These are phyloP conservation scores for Drosophila murphyi DNA, from an alignment of 1,140 invertebrate genomes.

Conservation along the genomic window DNA sequence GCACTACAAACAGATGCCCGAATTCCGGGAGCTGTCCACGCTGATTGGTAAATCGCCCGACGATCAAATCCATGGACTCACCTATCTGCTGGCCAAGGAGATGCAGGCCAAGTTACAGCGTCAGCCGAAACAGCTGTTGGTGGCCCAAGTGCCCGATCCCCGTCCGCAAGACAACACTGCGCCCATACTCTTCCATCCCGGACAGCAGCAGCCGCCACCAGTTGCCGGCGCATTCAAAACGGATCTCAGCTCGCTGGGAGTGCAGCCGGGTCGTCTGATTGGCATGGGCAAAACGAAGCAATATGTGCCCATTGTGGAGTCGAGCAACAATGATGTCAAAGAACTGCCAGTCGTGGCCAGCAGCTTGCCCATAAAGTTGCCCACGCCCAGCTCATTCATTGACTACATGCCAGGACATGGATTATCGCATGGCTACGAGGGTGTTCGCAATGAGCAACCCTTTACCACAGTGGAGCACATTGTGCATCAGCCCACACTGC, in stretches of 20 bases:
- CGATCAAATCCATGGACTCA: constrained; percentile 81
- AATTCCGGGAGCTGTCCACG: constrained; percentile 74
- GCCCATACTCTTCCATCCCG: constrained; percentile 73
- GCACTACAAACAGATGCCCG: constrained; percentile 70
- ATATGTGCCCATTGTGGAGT: constrained; percentile 78
- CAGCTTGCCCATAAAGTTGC: constrained; percentile 42
- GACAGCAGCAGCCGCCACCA: constrained; percentile 6
- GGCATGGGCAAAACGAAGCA: constrained; percentile 75
- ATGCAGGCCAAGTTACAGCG: constrained; percentile 78
- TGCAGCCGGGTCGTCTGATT: constrained; percentile 66
- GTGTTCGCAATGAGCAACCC: constrained; percentile 44
- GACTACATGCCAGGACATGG: constrained; percentile 69
- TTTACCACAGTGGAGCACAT: constrained; percentile 63
- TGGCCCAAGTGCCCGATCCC: constrained; percentile 10
- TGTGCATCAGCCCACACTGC: constrained; percentile 58
- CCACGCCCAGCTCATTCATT: constrained; percentile 68
- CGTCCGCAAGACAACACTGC: constrained; percentile 73
- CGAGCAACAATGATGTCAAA: constrained; percentile 64
- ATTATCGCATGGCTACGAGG: constrained; percentile 72
- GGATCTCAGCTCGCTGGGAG: constrained; percentile 47
- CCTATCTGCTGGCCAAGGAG: constrained; percentile 79
- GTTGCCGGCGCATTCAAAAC: constrained; percentile 11
- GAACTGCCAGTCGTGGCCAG: constrained; percentile 23
- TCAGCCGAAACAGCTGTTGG: constrained; percentile 58
- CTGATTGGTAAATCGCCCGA: constrained; percentile 79